Evolutionary conservation across 2,113 vertebrate species (phyloP).

Genomic region (Malurus alboscapulatus): DNA sequence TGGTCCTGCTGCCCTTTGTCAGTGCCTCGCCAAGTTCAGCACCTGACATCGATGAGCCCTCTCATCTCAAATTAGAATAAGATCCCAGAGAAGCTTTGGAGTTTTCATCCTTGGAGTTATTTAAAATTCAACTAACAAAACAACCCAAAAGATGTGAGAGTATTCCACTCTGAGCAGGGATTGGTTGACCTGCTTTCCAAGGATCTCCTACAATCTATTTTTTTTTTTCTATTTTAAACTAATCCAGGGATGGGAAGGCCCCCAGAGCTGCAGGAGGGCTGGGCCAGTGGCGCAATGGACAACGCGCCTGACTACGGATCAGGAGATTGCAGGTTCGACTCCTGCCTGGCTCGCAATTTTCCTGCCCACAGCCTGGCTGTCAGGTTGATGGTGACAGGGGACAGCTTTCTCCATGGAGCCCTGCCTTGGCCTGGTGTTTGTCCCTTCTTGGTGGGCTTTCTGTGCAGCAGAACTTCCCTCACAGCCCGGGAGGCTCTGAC

Average conservation of each 20-base stretch:
- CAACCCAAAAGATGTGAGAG: too few species aligned
- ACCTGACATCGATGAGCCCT: not conserved
- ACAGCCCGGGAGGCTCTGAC: rapidly evolving
- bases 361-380: not conserved
- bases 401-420: not conserved
- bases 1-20: not conserved
- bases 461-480: not conserved
- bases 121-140: not conserved
- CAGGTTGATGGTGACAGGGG: not conserved
- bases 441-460: not conserved
- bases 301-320: conserved; percentile 70
- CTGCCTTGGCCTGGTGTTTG: not conserved
- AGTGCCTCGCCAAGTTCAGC: not conserved
- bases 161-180: not conserved
- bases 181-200: too few species aligned
- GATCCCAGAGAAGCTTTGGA: not conserved
- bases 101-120: not conserved
- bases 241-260: not conserved
- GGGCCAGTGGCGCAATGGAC: conserved; percentile 71
- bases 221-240: too few species aligned
- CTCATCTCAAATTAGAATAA: not conserved
- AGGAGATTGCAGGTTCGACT: conserved; percentile 78
- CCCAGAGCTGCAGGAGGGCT: rapidly evolving
- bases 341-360: conserved; percentile 43
- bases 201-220: not conserved